phyloP scores from a whole-genome alignment of 2,113 vertebrate species.

The Clarias magur region DNA sequence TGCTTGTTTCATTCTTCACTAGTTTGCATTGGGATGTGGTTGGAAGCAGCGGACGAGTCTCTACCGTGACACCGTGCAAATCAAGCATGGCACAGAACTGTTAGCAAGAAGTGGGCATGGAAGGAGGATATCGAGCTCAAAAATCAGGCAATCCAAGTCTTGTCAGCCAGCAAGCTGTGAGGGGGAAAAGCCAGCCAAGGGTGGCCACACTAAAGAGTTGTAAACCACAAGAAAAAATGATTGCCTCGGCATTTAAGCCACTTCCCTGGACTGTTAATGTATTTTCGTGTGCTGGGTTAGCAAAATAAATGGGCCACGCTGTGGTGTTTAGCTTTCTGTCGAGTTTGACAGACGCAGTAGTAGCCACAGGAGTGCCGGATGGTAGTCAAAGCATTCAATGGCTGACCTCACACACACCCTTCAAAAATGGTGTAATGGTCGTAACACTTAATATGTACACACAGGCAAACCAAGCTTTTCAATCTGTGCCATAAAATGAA shows the following conservation, averaged over 20 bases:
- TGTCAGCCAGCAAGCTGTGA: constrained; percentile 45
- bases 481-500: constrained; percentile 1
- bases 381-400: constrained; percentile 63
- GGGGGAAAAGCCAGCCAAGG: constrained; percentile 56
- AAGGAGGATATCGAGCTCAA: background rate
- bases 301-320: constrained; percentile 62
- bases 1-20: background rate
- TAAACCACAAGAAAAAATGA: constrained; percentile 60
- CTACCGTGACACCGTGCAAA: constrained; percentile 10
- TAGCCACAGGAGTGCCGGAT: constrained; percentile 55
- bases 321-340: constrained; percentile 59
- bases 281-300: constrained; percentile 63
- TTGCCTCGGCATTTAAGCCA: constrained; percentile 52
- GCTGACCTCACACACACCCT: constrained; percentile 64
- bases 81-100: constrained; percentile 50
- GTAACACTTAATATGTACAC: background rate
- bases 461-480: constrained; percentile 8
- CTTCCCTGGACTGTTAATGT: constrained; percentile 48
- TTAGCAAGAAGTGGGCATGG: constrained; percentile 42
- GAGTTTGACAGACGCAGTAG: constrained; percentile 68
- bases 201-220: constrained; percentile 57
- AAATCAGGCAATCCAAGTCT: constrained; percentile 55
- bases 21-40: background rate
- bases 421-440: constrained; percentile 50
- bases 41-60: background rate